Evolutionary conservation across 1,140 invertebrate genomes (phyloP).

Genomic region (Cydia fagiglandana): DNA sequence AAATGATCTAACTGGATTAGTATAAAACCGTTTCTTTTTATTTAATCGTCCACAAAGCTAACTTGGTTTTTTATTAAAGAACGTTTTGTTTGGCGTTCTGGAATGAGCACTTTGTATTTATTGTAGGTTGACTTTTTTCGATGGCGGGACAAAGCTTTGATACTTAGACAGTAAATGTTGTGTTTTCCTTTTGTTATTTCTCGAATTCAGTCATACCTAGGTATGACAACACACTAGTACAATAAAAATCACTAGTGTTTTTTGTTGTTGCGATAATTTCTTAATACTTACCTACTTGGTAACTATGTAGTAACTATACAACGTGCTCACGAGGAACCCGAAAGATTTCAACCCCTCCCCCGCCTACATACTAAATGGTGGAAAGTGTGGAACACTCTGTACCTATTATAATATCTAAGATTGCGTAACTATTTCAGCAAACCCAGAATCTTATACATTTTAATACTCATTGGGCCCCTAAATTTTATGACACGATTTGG

Average conservation of each 20-base stretch:
- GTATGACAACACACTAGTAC: too few relatives aligned
- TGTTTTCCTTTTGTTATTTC: not conserved
- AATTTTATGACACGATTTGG: conserved; percentile 38
- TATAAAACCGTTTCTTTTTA: not conserved
- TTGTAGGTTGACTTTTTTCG: not conserved
- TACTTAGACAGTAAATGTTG: not conserved
- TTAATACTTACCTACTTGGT: too few relatives aligned
- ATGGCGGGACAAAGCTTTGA: not conserved
- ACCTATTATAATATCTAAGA: too few relatives aligned
- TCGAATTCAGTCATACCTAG: not conserved
- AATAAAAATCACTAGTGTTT: too few relatives aligned
- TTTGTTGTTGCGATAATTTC: too few relatives aligned
- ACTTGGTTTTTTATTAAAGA: conserved; percentile 2
- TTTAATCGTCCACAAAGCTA: not conserved
- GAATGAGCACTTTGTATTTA: conserved; percentile 7
- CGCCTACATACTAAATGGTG: too few relatives aligned
- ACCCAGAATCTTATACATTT: not conserved
- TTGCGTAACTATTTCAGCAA: conserved; percentile 30
- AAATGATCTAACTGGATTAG: not conserved
- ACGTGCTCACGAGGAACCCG: too few relatives aligned
- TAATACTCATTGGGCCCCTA: conserved; percentile 11
- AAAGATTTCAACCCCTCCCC: too few relatives aligned
- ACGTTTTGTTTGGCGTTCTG: conserved; percentile 14
- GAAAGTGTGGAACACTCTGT: too few relatives aligned
- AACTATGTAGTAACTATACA: too few relatives aligned